Evolutionary conservation across 2,888 invertebrate genomes (phyloP), one percentile per base, ranked within the genome.

Genomic region (Cancer borealis): DNA sequence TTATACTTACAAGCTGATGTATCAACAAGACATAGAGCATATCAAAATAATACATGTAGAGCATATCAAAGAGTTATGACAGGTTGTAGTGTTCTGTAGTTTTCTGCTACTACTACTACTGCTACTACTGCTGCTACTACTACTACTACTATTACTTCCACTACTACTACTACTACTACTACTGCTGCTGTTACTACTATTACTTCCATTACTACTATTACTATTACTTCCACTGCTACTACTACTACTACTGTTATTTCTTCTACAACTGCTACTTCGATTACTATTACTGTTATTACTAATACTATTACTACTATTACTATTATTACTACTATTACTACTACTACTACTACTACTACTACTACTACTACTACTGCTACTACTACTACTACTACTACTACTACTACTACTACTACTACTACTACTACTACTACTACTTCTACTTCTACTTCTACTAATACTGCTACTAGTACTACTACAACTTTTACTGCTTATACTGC

Each of bases 361-460:
- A 30, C 79, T 79, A 30, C 79, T 79, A 3, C 79, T 12, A 30
- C 79, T 79, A 3, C 79, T 79, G 30, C 30, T 79, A 79, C 30
- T 79, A 79, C 79, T 10, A 30, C 79, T 79, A 79, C 79, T 79
- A 1, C 30, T 30, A 30, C 46, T 88, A 46, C 46, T 88, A 46
- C 46, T 88, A 88, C 88, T 88, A 88, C 88, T 88, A 88, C 88
- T 46, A 47, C 88, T 88, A 45, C 87, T 87, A 45, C 87, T 87
- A 45, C 87, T 87, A 45, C 12, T 30, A 30, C 79, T 30, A 30
- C 79, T 12, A 79, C 79, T 26, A 79, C 79, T 26, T 17, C 87
- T 87, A 26, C 87, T 87, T 8, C 87, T 87, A 87, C 87, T 87
- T 30, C 87, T 87, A 88, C 88, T 88, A n/a, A 45, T 46, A 47